These are phyloP conservation scores for Psittacara wagleri DNA, from an alignment of 2,113 vertebrate genomes.

Conservation along the genomic window DNA sequence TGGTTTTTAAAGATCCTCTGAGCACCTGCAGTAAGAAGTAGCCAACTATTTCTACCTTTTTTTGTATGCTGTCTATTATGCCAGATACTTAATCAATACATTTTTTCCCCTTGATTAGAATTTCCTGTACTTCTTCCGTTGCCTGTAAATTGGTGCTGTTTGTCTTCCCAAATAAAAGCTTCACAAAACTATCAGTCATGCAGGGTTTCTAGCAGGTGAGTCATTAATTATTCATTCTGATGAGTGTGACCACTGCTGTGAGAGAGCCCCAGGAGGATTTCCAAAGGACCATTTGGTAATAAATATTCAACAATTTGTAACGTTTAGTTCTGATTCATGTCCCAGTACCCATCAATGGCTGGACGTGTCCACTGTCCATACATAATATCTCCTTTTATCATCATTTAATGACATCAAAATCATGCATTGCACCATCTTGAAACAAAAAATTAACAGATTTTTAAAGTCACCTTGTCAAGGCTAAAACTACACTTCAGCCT, in stretches of 20 bases:
- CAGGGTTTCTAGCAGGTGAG: constrained; percentile 9
- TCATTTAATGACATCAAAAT: constrained; percentile 41
- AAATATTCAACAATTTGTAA: constrained; percentile 60
- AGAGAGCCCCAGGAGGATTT: background rate
- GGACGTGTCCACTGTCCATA: background rate
- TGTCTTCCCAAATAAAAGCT: background rate
- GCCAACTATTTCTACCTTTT: background rate
- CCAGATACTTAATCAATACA: background rate
- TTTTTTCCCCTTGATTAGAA: background rate
- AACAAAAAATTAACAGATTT: constrained; percentile 50
- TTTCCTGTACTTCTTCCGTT: background rate
- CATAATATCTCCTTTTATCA: constrained; percentile 16
- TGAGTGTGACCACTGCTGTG: background rate
- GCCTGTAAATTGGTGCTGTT: background rate
- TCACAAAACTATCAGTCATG: background rate
- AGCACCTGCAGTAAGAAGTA: background rate
- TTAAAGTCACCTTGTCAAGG: constrained; percentile 51
- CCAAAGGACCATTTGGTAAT: constrained; percentile 48
- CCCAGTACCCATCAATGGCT: background rate
- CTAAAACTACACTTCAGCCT: background rate
- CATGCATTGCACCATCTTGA: constrained; percentile 21
- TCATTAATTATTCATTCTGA: constrained; percentile 43
- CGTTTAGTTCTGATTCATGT: constrained; percentile 27
- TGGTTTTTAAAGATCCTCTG: background rate
- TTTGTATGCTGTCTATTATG: background rate